Conservation (phyloP, 2,113 vertebrate species). For the Corythornis vintsioides region DNA sequence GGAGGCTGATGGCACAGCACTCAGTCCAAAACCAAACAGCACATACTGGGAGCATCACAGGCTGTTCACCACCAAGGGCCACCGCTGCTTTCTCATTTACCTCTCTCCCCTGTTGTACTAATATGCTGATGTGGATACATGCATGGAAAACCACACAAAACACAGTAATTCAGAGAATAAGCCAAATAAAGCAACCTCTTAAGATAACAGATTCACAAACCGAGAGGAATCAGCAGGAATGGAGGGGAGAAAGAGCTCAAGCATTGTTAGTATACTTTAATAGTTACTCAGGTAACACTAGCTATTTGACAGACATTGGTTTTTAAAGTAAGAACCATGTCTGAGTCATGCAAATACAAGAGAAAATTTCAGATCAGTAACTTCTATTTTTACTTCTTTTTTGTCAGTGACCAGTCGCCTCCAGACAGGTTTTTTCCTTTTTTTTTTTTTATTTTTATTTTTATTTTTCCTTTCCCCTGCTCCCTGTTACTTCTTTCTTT, state of each 20-base stretch:
- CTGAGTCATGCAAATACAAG: neutral
- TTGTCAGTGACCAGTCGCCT: neutral
- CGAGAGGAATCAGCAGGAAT: neutral
- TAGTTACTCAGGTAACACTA: neutral
- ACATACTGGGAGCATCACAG: neutral
- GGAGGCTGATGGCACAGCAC: neutral
- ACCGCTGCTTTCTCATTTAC: neutral
- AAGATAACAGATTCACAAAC: neutral
- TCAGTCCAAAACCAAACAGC: neutral
- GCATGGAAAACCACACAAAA: neutral
- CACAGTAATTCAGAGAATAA: neutral
- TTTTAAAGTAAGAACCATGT: neutral
- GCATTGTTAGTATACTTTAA: neutral
- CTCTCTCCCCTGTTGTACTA: neutral
- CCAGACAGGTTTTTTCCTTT: neutral
- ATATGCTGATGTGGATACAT: neutral
- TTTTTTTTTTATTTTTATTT: neutral
- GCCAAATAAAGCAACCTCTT: neutral
- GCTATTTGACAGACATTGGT: neutral
- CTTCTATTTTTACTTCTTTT: slow-evolving; percentile 40
- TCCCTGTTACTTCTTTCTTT: neutral
- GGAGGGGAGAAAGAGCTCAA: neutral
- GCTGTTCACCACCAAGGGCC: neutral
- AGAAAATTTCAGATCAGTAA: neutral
- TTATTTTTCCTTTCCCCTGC: neutral